A percentile compares a stretch with the other conserved stretches of the same genome.
Conservation (phyloP, 2,797 vertebrate genomes). For the Labeo calbasu region DNA sequence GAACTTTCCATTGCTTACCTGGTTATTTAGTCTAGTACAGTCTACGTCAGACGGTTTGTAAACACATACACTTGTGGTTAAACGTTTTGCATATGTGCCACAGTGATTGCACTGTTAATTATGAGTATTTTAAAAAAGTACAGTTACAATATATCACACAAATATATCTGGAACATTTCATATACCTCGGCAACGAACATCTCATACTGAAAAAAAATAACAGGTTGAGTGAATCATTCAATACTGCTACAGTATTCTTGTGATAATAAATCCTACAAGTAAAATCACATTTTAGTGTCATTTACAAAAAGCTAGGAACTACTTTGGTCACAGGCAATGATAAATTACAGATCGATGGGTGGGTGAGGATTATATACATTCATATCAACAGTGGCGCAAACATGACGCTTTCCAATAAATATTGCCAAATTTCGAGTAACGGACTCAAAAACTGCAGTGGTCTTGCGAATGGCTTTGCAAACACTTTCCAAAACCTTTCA, state of each 20-base stretch:
- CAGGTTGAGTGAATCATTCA: slow-evolving; percentile 24
- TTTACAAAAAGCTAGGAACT: slow-evolving; percentile 15
- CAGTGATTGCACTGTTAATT: slow-evolving; percentile 26
- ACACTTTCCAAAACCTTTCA: slow-evolving; percentile 35
- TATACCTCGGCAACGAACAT: slow-evolving; percentile 3
- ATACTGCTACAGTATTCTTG: background rate
- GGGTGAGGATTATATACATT: slow-evolving; percentile 5
- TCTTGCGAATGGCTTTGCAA: slow-evolving; percentile 7
- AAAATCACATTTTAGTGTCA: background rate
- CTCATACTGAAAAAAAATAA: slow-evolving; percentile 12
- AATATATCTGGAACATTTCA: slow-evolving; percentile 5
- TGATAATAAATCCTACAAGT: slow-evolving; percentile 9
- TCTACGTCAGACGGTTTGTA: slow-evolving; percentile 12
- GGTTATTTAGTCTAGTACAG: slow-evolving; percentile 6
- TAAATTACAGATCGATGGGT: slow-evolving; percentile 7
- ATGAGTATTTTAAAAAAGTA: slow-evolving; percentile 14
- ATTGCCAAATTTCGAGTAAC: background rate
- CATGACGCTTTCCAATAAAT: background rate
- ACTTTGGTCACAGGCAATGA: slow-evolving; percentile 25
- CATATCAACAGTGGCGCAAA: slow-evolving; percentile 11
- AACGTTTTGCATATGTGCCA: slow-evolving; percentile 28
- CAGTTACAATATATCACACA: slow-evolving; percentile 33
- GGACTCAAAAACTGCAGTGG: slow-evolving; percentile 15
- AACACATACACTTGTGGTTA: slow-evolving; percentile 20
- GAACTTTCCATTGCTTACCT: slow-evolving; percentile 3